Evolutionary conservation across 1,140 invertebrate species (phyloP), one percentile per base, ranked within the genome.

Genomic region (Dreissena polymorpha): DNA sequence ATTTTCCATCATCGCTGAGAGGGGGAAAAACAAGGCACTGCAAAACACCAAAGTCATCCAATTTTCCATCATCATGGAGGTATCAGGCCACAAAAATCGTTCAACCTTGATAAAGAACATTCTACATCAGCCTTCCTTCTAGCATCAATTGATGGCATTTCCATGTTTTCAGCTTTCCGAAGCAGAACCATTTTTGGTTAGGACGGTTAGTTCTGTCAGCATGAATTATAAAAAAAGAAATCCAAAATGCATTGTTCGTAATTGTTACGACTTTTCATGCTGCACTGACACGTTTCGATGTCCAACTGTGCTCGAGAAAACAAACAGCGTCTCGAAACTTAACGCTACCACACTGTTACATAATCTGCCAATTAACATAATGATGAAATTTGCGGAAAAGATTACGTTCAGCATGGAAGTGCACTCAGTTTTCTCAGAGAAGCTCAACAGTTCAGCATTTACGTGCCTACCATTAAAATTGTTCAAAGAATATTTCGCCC

Each of bases 231-330:
- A 81, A 81, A 69, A 81, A 65, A 81, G 79, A 81, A 81, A 81
- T 64, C 13, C 69, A 27, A 81, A 70, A n/a, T n/a, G 10, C 39
- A 73, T 81, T 81, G 79, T 81, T 72, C 55, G 53, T 27, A 27
- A 29, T 60, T 65, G 21, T 13, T 53, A 72, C 39, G 49, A 70
- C 49, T 53, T 71, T 81, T 81, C 60, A 81, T 57, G 57, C 51
- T 69, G 73, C 72, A 81, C 73, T 81, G 79, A 81, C 79, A 73
- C 16, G 27, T 23, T 29, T 12, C 53, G 71, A 72, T 60, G 55
- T 60, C 79, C 69, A 73, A 64, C 69, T 81, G 79, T 73, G 79
- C 79, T 16, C 57, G 51, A n/a, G 79, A 81, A 81, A 81, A 81
- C 79, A 73, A 67, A 65, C 53, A 65, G 14, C 39, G 60, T 57